Conservation (phyloP, 2,797 vertebrate genomes). For the Poeciliopsis turneri region DNA sequence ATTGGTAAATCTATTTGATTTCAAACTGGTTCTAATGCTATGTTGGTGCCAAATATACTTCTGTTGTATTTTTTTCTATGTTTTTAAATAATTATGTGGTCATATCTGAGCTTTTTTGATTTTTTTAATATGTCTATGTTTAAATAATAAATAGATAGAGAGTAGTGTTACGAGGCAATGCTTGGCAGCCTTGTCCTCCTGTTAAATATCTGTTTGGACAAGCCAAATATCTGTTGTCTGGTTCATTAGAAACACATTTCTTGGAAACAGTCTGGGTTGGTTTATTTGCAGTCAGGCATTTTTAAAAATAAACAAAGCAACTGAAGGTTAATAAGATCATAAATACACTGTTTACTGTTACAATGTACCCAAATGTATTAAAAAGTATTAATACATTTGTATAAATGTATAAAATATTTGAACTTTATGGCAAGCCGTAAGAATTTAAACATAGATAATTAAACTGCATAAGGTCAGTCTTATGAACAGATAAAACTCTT, state of each 20-base stretch:
- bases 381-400: too few relatives aligned
- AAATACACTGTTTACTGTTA: neutral
- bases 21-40: neutral
- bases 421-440: neutral
- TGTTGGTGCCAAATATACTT: neutral
- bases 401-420: neutral
- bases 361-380: neutral
- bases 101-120: neutral
- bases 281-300: neutral
- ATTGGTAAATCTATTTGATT: neutral
- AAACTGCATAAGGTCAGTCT: neutral
- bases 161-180: neutral
- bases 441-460: neutral
- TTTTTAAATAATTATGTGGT: neutral
- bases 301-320: neutral
- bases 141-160: neutral
- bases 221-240: neutral
- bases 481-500: neutral
- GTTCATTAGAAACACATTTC: slow-evolving; percentile 3
- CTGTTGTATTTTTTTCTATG: neutral
- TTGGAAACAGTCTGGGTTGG: slow-evolving; percentile 1
- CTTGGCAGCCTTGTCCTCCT: neutral
- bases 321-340: neutral
- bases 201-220: neutral
- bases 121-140: too few relatives aligned